Conservation (phyloP, 2,113 vertebrate species). For the Nothoprocta perdicaria region DNA sequence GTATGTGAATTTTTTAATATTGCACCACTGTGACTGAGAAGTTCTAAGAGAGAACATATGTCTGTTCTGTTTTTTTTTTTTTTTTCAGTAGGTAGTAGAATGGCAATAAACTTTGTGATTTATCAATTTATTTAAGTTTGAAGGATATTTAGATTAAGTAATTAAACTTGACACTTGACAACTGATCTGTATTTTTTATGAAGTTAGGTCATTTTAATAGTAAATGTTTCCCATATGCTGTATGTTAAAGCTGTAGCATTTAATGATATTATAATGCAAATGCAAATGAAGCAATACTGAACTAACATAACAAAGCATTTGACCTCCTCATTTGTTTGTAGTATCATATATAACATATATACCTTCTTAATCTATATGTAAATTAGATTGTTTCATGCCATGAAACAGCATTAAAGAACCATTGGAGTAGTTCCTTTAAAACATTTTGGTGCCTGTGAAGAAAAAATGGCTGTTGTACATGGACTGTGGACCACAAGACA, state of each 20-base stretch:
- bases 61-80: not conserved
- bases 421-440: not conserved
- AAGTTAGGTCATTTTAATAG: not conserved
- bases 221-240: not conserved
- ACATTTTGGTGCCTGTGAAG: not conserved
- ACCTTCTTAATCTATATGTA: constrained; percentile 20
- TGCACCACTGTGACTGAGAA: not conserved
- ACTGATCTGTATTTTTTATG: not conserved
- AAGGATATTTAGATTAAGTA: not conserved
- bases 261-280: not conserved
- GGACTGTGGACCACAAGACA: not conserved
- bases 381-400: not conserved
- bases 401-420: not conserved
- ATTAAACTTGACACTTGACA: not conserved
- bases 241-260: not conserved
- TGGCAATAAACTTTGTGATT: not conserved
- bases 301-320: not conserved
- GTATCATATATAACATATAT: not conserved
- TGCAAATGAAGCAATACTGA: not conserved
- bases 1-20: not conserved
- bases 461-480: not conserved
- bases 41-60: not conserved
- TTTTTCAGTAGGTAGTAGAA: not conserved
- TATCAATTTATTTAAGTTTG: not conserved
- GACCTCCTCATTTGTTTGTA: not conserved